phyloP scores from a whole-genome alignment of 2,888 invertebrate species.

The Seira sanloemensis region DNA sequence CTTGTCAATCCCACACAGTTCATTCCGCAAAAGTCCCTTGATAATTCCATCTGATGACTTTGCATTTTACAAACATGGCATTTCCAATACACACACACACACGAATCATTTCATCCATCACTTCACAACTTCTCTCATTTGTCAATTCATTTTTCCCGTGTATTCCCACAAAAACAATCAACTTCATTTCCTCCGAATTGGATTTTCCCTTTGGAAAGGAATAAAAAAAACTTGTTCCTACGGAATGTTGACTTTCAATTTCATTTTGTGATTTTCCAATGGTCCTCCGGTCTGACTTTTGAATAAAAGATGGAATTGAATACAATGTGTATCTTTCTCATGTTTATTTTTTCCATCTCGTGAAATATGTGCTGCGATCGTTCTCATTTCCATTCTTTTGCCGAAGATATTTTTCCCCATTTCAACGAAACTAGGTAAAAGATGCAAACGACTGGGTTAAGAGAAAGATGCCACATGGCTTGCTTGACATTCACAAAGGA shows the following conservation, averaged over 20 bases:
- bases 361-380: no score
- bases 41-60: not conserved
- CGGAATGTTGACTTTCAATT: not conserved
- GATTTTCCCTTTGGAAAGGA: not conserved
- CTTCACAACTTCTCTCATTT: not conserved
- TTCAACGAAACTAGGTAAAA: not conserved
- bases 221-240: not conserved
- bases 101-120: not conserved
- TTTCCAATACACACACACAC: not conserved
- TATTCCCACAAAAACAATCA: not conserved
- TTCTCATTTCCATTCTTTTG: no score
- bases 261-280: not conserved
- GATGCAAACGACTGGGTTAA: not conserved
- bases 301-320: not conserved
- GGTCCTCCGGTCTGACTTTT: not conserved
- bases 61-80: no score
- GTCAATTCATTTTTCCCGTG: not conserved
- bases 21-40: no score
- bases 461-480: not conserved
- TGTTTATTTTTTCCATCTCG: not conserved
- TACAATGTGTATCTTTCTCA: not conserved
- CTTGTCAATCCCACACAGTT: not conserved
- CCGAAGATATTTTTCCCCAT: not conserved
- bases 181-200: not conserved
- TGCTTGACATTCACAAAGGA: not conserved